Percentiles rank a stretch among this genome's conserved stretches.
These are phyloP conservation scores for Trypoxylus dichotomus DNA, from an alignment of 1,140 invertebrate species.

Conservation along the genomic window DNA sequence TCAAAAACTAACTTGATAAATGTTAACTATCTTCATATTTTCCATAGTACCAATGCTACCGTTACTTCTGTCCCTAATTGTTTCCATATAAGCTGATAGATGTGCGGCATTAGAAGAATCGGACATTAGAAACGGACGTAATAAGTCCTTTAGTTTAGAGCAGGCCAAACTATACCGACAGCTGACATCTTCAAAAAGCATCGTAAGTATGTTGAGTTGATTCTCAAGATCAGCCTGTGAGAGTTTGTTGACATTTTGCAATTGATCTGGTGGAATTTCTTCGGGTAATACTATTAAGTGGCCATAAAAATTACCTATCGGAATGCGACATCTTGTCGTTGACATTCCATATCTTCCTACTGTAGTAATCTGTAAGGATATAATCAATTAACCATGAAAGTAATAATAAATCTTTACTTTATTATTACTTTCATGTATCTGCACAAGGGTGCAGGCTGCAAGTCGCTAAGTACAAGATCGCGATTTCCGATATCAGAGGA, in stretches of 20 bases:
- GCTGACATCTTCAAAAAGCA: conserved; percentile 73
- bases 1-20: conserved; percentile 68
- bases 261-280: conserved; percentile 42
- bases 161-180: conserved; percentile 84
- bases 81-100: conserved; percentile 77
- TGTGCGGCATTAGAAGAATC: conserved; percentile 79
- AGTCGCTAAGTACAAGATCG: conserved; percentile 81
- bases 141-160: conserved; percentile 73
- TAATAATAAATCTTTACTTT: too few species aligned
- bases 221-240: conserved; percentile 50
- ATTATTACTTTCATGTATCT: conserved; percentile 79
- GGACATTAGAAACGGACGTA: conserved; percentile 73
- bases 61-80: conserved; percentile 60
- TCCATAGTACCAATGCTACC: conserved; percentile 56
- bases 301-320: conserved; percentile 89
- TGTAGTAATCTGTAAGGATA: conserved; percentile 66
- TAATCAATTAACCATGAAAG: neutral
- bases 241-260: conserved; percentile 38
- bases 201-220: conserved; percentile 52
- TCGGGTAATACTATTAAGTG: conserved; percentile 70
- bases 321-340: conserved; percentile 84
- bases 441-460: conserved; percentile 86
- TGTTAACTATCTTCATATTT: conserved; percentile 70
- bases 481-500: conserved; percentile 82
- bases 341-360: conserved; percentile 90